These are phyloP conservation scores for Muscicapa comitata DNA, from an alignment of 2,797 vertebrate genomes.

Conservation along the genomic window DNA sequence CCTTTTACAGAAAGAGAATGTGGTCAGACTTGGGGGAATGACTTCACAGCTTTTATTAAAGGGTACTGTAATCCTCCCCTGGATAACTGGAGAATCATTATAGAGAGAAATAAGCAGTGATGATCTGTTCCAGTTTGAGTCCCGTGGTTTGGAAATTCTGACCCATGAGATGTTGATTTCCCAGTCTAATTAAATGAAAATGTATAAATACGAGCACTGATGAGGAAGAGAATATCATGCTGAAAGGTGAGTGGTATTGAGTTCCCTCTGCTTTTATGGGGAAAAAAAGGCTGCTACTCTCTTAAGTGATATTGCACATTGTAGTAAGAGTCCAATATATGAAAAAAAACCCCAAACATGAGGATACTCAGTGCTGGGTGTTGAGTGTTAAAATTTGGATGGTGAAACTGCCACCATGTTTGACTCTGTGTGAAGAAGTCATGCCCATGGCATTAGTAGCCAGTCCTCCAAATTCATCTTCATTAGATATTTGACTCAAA, in stretches of 20 bases:
- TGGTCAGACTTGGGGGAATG: background rate
- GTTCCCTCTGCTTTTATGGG: background rate
- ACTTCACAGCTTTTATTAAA: conserved; percentile 13
- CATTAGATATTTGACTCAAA: background rate
- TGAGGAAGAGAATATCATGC: background rate
- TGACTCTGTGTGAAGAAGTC: background rate
- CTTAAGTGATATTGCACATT: background rate
- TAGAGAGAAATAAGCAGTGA: background rate
- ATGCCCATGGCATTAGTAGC: background rate
- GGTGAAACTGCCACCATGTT: background rate
- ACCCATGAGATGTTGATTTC: background rate
- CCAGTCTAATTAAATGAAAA: background rate
- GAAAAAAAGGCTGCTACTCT: background rate
- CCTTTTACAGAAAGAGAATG: conserved; percentile 9
- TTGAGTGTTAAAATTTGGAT: background rate
- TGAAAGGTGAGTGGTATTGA: background rate
- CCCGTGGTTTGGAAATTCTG: background rate
- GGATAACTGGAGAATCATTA: background rate
- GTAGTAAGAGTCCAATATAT: background rate
- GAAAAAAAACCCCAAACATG: background rate
- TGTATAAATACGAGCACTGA: background rate
- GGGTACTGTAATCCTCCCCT: background rate
- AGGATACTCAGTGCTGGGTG: background rate
- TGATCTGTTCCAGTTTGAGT: background rate
- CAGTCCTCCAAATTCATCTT: background rate